Conservation (phyloP, 1,140 invertebrate species). For the Lordiphosa collinella region DNA sequence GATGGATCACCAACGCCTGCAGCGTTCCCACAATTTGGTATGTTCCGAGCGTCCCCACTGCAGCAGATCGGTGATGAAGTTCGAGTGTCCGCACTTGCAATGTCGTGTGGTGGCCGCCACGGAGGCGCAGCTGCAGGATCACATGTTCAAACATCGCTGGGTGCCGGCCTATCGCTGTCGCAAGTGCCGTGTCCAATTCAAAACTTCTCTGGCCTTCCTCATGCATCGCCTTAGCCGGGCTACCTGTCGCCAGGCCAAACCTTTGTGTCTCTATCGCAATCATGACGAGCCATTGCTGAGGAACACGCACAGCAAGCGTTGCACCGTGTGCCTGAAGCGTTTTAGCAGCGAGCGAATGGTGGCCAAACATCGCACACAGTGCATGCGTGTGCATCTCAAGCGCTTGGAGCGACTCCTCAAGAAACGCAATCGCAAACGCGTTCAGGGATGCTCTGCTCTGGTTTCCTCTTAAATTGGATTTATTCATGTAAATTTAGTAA, state of each 20-base stretch:
- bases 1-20: constrained; percentile 14
- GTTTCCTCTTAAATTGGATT: constrained; percentile 14
- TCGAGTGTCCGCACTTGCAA: constrained; percentile 47
- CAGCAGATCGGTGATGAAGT: constrained; percentile 3
- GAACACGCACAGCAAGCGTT: neutral
- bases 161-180: constrained; percentile 31
- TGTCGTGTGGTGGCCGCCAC: constrained; percentile 32
- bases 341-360: constrained; percentile 16
- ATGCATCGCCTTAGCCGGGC: constrained; percentile 14
- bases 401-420: neutral
- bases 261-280: neutral
- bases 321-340: constrained; percentile 28
- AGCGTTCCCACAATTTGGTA: constrained; percentile 23
- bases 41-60: constrained; percentile 7
- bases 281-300: neutral
- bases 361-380: constrained; percentile 15
- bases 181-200: constrained; percentile 12
- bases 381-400: constrained; percentile 22
- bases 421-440: no score
- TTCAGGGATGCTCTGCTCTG: neutral
- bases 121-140: constrained; percentile 20
- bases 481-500: constrained; percentile 35
- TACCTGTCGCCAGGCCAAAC: constrained; percentile 14
- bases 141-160: constrained; percentile 25
- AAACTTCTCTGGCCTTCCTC: constrained; percentile 12